Base-by-base conservation (phyloP, 2,797 vertebrate species). In the Lepus oiostolus region DNA sequence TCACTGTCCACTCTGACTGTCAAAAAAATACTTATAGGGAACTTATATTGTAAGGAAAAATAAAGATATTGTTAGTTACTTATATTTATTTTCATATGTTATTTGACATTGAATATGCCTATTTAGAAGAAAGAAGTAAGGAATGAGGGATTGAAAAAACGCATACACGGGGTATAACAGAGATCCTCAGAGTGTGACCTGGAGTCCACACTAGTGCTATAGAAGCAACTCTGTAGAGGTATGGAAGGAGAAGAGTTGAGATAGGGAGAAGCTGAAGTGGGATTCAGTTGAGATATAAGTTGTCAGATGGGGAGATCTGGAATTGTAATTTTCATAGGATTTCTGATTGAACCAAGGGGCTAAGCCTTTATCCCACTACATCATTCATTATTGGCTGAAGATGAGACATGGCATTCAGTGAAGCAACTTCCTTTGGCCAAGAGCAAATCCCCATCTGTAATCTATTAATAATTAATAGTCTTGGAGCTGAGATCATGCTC, bases 91-190 rank as follows among this genome's bases (percentile, higher is more conserved):
- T 90, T 84, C 12, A 60, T 71, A 24, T 63, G 14, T 58, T 10
- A 26, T 16, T 75, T 75, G 54, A 35, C 35, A 35, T 35, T 80
- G 38, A 32, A 47, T 81, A 80, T 95, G 24, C 85, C 24, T 24
- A 88, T 54, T 52, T 70, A 72, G 79, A 68, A 85, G 70, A 19
- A 95, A 90, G 10, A 71, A 58, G 42, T 30, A 60, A 91, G 6
- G 84, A 65, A 83, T 52, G 38, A 79, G 42, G 72, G 32, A 58
- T 60, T 32, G 47, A 6, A 22, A 68, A 75, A 38, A 68, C 54
- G 4, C 21, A 67, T n/a, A 19, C 52, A 77, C 74, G 28, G 28
- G n/a, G 26, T 30, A 1, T 32, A 14, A 52, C 79, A 81, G 52
- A 91, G 28, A 26, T 80, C 60, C 24, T 77, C 11, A 65, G 1